Evolutionary conservation across 1,140 invertebrate species (phyloP).

Genomic region (Caenorhabditis inopinata): DNA sequence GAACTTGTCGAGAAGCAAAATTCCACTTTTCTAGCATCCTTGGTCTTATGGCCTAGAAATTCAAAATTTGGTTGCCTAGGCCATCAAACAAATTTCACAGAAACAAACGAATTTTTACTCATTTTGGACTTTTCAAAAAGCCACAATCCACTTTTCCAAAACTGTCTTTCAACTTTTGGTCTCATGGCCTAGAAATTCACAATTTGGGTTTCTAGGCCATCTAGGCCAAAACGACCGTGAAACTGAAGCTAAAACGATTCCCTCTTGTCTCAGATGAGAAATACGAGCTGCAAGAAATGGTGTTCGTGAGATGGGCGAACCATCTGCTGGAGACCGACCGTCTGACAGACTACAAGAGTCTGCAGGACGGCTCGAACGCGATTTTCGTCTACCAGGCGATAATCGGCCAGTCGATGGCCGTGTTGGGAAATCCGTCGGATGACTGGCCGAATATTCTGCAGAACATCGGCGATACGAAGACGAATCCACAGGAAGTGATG

Average conservation of each 20-base stretch:
- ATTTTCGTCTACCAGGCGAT: constrained; percentile 32
- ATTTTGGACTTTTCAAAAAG: background rate
- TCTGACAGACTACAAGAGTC: constrained; percentile 45
- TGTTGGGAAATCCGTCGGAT: constrained; percentile 52
- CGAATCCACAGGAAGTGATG: constrained; percentile 49
- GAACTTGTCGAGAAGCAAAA: no score
- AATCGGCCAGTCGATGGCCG: background rate
- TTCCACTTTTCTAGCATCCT: no score
- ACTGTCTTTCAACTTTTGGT: no score
- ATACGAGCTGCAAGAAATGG: constrained; percentile 59
- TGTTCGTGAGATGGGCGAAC: constrained; percentile 62
- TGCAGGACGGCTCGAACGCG: constrained; percentile 50
- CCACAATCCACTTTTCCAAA: no score
- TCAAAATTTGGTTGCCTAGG: no score
- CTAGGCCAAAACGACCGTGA: no score
- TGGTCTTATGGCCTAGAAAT: no score
- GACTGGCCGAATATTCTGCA: constrained; percentile 54
- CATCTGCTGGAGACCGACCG: constrained; percentile 55
- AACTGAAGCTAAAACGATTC: no score
- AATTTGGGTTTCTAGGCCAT: no score
- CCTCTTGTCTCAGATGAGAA: constrained; percentile 56
- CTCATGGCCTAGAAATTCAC: no score
- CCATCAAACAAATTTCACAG: no score
- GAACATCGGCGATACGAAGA: constrained; percentile 54
- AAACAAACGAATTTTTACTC: no score